Base-by-base conservation (phyloP, 2,888 invertebrate species). In the Griposia aprilina region DNA sequence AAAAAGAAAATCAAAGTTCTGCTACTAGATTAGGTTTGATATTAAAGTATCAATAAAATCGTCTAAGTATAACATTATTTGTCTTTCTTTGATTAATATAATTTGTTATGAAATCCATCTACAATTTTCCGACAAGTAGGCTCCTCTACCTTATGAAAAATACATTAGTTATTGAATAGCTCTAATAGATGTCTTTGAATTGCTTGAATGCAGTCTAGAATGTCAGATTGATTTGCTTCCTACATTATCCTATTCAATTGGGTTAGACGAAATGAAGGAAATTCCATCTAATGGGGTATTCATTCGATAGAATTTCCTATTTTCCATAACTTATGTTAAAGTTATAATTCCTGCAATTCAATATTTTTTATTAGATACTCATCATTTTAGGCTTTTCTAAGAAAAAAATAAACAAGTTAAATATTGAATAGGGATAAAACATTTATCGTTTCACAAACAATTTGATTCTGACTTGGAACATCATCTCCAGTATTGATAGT, bases 211-310 rank as follows among this genome's bases (percentile, higher is more conserved):
- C 80, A 59, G 65, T 48, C 45, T 67, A 66, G 26, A 68, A 41
- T 52, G 15, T 59, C 2, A 36, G 48, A 65, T 69, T 68, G 68
- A 74, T 80, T 72, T 55, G 15, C 26, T 36, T 71, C 70, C 26
- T 3, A 55, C 55, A 45, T 63, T 23, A 55, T 30, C 2, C 2
- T 60, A 65, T 60, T 83, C 41, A 72, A 80, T 66, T 50, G 30
- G 20, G 11, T 52, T 52, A 4, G 10, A 65, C 72, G 41, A 55
- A 74, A 50, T 63, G 17, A 69, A 65, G 30, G 41, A 52, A 68
- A 60, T 62, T 30, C 15, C 23, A 72, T 48, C n/a, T 48, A 67
- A 62, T 41, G 41, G 57, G 36, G 5, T n/a, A 57, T 57, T n/a
- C 15, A 41, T 65, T 65, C 2, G 5, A 45, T n/a, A 65, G 15